Conservation (phyloP, 1,140 invertebrate species). For the Eriosoma lanigerum region DNA sequence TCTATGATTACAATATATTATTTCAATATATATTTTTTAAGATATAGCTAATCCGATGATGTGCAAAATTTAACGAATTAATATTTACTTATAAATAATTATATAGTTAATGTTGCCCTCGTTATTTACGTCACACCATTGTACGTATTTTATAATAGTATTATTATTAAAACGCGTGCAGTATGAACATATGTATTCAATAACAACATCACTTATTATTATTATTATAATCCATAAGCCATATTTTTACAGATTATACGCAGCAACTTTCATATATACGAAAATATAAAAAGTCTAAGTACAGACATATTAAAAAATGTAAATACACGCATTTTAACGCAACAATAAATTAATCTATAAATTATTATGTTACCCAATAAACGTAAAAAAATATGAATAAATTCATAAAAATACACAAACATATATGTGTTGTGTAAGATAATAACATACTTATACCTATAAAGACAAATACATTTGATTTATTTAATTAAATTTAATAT, state of each 20-base stretch:
- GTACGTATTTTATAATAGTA: background rate
- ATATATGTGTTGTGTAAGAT: too few relatives aligned
- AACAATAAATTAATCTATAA: constrained; percentile 37
- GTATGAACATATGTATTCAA: too few relatives aligned
- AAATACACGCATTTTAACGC: background rate
- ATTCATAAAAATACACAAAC: too few relatives aligned
- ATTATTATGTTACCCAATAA: constrained; percentile 27
- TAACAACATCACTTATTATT: constrained; percentile 16
- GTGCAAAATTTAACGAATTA: too few relatives aligned
- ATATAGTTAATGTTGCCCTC: background rate
- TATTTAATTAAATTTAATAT: too few relatives aligned
- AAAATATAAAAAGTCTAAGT: background rate
- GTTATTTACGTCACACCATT: constrained; percentile 4
- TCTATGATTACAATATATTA: too few relatives aligned
- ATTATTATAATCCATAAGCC: background rate
- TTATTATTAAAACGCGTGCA: background rate
- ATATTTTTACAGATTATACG: constrained; percentile 32
- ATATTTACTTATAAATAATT: too few relatives aligned
- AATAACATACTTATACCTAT: too few relatives aligned
- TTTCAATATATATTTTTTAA: too few relatives aligned
- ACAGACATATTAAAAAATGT: constrained; percentile 32
- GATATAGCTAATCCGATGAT: too few relatives aligned
- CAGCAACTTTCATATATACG: background rate
- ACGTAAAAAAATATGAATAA: background rate
- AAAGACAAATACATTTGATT: too few relatives aligned